Evolutionary conservation across 2,113 vertebrate species (phyloP).

Genomic region (Rattus rattus): DNA sequence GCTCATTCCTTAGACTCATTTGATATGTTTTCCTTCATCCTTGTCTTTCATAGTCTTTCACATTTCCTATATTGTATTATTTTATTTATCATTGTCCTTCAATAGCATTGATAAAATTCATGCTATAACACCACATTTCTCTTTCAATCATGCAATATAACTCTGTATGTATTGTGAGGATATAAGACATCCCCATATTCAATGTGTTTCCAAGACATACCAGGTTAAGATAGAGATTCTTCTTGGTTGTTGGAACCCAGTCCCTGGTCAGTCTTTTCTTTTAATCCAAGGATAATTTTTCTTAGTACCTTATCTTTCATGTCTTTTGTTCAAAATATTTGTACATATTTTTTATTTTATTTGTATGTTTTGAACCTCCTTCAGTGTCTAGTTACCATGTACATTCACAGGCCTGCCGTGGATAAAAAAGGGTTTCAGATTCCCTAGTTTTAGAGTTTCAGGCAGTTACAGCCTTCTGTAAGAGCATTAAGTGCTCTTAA

Average conservation of each 20-base stretch:
- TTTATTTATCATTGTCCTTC: background rate
- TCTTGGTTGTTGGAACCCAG: too few relatives aligned
- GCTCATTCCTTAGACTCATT: background rate
- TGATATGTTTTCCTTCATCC: too few relatives aligned
- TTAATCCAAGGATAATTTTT: too few relatives aligned
- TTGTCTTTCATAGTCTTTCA: background rate
- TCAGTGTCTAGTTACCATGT: background rate
- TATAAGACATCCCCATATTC: background rate
- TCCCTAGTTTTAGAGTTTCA: background rate
- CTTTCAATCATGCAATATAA: background rate
- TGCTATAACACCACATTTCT: background rate
- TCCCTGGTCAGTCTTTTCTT: background rate
- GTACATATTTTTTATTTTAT: background rate
- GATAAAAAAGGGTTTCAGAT: background rate
- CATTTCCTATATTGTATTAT: background rate
- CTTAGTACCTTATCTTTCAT: background rate
- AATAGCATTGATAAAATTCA: background rate
- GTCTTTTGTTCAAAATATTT: background rate
- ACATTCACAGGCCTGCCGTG: fast-evolving
- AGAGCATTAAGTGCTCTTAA: background rate
- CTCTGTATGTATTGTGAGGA: background rate
- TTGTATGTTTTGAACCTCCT: background rate
- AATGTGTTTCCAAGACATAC: background rate
- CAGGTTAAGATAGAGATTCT: background rate
- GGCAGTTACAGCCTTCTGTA: background rate